Evolutionary conservation across 1,140 invertebrate genomes (phyloP), one percentile per base, ranked within the genome.

Genomic region (Notospermus geniculatus): DNA sequence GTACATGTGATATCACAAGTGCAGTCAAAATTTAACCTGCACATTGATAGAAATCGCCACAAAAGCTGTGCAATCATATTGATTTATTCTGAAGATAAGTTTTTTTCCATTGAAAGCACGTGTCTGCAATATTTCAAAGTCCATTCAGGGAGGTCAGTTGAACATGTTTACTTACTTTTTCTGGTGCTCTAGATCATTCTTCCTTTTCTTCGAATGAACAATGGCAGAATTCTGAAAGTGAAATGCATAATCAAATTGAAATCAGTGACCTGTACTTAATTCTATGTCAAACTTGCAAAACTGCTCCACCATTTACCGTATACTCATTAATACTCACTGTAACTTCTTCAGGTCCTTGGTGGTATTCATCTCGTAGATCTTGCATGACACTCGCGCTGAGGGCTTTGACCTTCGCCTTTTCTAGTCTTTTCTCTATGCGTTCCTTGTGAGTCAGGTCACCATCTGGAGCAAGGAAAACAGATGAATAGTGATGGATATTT

Each of bases 331-430:
- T 39, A 41, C 70, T 69, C 74, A 84, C 80, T 79, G 72, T 74
- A 85, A 95, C 86, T 84, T 98, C 95, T 62, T 89, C 82, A 13
- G 95, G 95, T 45, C 89, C 90, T 73, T 97, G 94, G 70, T 93
- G 85, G 80, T 92, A 97, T 80, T 98, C 94, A 71, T 94, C 90
- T 74, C 89, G 86, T 23, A 98, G 84, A 76, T 98, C 95, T 73
- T 91, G 87, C 76, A 98, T 87, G 59, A 97, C 88, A 68, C 88
- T 89, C 60, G 89, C 90, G 61, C 88, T 91, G 11, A 97, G 81
- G 4, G 89, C 90, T 71, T 89, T 86, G 76, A 90, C 91, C 75
- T 88, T 90, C 60, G 87, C 88, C 69, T 86, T 85, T 74, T 95
- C 92, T 66, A 89, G 83, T 58, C 86, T 82, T 69, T 89, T 88